Base-by-base conservation (phyloP, 1,140 invertebrate genomes). In the Tribolium madens region DNA sequence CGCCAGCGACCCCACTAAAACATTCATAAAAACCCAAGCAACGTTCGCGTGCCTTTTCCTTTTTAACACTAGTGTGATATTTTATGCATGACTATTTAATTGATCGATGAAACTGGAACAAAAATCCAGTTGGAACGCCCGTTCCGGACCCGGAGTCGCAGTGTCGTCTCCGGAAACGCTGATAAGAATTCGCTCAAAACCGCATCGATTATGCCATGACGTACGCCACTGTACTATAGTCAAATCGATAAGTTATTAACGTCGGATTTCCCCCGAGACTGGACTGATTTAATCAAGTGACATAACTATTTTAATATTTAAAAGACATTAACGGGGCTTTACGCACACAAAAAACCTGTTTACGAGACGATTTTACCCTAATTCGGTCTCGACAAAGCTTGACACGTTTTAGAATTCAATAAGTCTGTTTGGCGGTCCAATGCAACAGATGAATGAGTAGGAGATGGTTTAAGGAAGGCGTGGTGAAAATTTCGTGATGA, bases 231-330 rank as follows among this genome's bases (percentile, higher is more conserved):
- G 52, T 26, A 26, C 21, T n/a, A n/a, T n/a, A 26, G 21, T 6
- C 14, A 12, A 36, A 64, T 64, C 57, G 57, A 64, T 64, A 64
- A 64, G 2, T 64, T 64, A 64, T 64, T 64, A 64, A 64, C 57
- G 31, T 33, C 26, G 57, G 10, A 64, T 64, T 64, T 64, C 57
- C 57, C 57, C 26, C 12, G 57, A 26, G 26, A 26, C 6, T 2
- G 57, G 13, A 21, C 57, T 64, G 57, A 64, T 64, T 64, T 64
- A 64, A 64, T 64, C 57, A 36, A 64, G 57, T 64, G 57, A 64
- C 57, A 64, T n/a, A 64, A 64, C 57, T 10, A 13, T 13, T 64
- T 33, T 31, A 64, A 64, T 64, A 64, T 64, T 64, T 64, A 64
- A 64, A 64, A 31, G 57, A 21, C 26, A 64, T 64, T 64, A 64